Base-by-base conservation (phyloP, 2,797 vertebrate species). In the Mycteria americana region DNA sequence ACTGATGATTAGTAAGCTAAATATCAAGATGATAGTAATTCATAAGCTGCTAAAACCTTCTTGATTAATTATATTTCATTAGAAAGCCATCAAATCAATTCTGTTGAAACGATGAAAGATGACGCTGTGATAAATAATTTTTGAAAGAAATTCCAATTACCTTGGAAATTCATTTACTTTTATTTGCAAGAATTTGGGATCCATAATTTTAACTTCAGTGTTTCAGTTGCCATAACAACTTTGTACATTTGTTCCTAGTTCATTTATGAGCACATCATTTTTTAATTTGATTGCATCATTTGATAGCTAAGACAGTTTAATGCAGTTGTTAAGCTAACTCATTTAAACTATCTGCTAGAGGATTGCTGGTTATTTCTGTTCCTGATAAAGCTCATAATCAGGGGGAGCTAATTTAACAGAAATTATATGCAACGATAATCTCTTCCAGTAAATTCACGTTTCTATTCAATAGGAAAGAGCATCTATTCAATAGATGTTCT, bases 211-310 rank as follows among this genome's bases (percentile, higher is more conserved):
- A 93, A 92, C 46, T 67, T 85, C 89, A 89, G 50, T 88, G 50
- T 89, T 95, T 80, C 87, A 89, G 81, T 91, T 94, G 43, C 89
- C 68, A 80, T 94, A 96, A 97, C 92, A 95, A 95, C 87, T 93
- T 95, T 78, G 30, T 81, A 92, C 78, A 78, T 81, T 96, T 93
- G 62, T 91, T 93, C 57, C 57, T 28, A 56, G 76, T 30, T 88
- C 82, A 94, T 90, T 96, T 96, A 96, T 76, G 73, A 95, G 91
- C 51, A 86, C 46, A 84, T 91, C 7, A 90, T 97, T 92, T 97
- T 94, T 95, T 64, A 93, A 96, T 95, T 95, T 93, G 93, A 96
- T 95, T 93, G 87, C 91, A 95, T 96, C 89, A 70, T 56, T 96
- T 86, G 65, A 95, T 78, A 95, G 82, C 50, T 84, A 86, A 93